Base-by-base conservation (phyloP, 2,797 vertebrate species). In the Anguilla megastoma region DNA sequence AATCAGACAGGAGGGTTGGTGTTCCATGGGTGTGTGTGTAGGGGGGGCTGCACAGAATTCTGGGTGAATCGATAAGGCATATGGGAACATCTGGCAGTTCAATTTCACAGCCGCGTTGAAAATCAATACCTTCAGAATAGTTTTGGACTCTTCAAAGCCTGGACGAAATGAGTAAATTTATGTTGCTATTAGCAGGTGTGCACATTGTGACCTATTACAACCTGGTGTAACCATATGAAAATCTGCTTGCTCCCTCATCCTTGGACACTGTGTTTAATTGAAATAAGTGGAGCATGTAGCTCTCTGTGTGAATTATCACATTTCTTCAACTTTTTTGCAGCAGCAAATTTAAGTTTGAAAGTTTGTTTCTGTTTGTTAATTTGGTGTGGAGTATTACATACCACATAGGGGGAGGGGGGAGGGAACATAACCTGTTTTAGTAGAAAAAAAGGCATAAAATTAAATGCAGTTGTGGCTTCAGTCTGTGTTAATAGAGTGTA, bases 71-170 rank as follows among this genome's bases (percentile, higher is more conserved):
- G 24, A 82, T 82, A 82, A 82, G 79, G 18, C 79, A 2, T 48
- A 82, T 50, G 79, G 41, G 79, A 82, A 21, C 41, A 50, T 50
- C 79, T 10, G 79, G 79, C 79, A 50, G 79, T 50, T 82, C 79
- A 82, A 82, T 82, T 82, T 48, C 79, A 82, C 79, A 50, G 79
- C 24, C 0, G 21, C 50, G 79, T 21, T 24, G 45, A 82, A 80
- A 82, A 82, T 82, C 79, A 12, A 82, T 82, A 50, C 41, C 45
- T 50, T 24, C 79, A 50, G 79, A n/a, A 82, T 82, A 50, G 79
- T 82, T 82, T 50, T 82, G 79, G 79, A 50, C 79, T 82, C 79
- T n/a, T 24, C 18, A 48, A 82, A 48, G 45, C 36, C 79, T 82
- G 16, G 45, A 1, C 45, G 5, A 7, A 82, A 48, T 82, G 41